phyloP scores from a whole-genome alignment of 1,140 invertebrate species.

The Uloborus diversus region DNA sequence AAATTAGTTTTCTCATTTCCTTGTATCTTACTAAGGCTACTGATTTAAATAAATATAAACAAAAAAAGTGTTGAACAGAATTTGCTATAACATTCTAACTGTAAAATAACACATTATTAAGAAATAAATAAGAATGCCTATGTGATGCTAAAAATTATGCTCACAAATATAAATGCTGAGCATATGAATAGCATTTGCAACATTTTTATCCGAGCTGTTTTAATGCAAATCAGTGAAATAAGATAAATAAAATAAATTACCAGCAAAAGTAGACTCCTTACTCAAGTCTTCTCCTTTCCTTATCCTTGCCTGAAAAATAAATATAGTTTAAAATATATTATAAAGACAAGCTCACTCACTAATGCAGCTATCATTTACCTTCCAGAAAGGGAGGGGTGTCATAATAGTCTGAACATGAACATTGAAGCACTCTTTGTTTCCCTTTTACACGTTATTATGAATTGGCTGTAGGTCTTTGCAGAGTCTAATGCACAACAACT shows the following conservation, averaged over 20 bases:
- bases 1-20: too few species aligned
- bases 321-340: background rate
- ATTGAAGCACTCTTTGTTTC: background rate
- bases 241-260: background rate
- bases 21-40: too few species aligned
- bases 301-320: background rate
- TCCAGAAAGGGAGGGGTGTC: background rate
- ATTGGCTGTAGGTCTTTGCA: background rate
- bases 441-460: background rate
- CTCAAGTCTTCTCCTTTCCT: background rate
- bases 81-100: background rate
- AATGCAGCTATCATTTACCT: background rate
- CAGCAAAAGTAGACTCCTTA: background rate
- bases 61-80: background rate
- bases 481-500: too few species aligned
- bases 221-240: background rate
- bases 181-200: background rate
- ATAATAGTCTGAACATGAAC: background rate
- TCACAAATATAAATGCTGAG: background rate
- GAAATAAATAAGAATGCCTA: background rate
- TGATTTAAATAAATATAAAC: too few species aligned
- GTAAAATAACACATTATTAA: background rate
- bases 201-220: background rate
- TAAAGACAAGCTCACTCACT: too few species aligned
- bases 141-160: background rate